Conservation (phyloP, 2,888 invertebrate genomes). For the Xestia xanthographa region DNA sequence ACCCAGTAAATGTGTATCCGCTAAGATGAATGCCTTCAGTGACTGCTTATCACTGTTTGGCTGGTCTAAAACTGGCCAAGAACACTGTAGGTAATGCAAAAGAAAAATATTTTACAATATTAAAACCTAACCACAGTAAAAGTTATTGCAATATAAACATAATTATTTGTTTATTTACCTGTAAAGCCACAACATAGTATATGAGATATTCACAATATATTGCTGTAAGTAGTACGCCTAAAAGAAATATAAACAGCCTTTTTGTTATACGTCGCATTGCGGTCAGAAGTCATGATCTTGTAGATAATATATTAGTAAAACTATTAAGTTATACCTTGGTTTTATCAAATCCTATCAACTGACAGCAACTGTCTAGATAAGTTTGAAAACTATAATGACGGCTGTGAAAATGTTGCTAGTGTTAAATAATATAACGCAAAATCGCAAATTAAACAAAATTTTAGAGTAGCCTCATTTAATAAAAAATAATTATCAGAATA, state of each 20-base stretch:
- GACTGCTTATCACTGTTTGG: constrained; percentile 79
- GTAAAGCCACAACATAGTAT: constrained; percentile 81
- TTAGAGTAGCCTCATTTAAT: constrained; percentile 49
- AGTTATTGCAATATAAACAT: neutral
- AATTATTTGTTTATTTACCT: constrained; percentile 72
- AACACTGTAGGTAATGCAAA: constrained; percentile 91
- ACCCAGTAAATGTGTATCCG: constrained; percentile 98
- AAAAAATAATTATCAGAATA: neutral
- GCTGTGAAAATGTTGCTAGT: constrained; percentile 23
- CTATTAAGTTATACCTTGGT: neutral
- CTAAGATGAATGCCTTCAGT: constrained; percentile 94
- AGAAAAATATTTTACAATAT: neutral
- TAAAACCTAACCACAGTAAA: neutral
- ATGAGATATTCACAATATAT: constrained; percentile 84
- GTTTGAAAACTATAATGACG: constrained; percentile 30
- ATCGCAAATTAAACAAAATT: constrained; percentile 18
- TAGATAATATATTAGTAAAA: neutral
- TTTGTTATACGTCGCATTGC: constrained; percentile 79
- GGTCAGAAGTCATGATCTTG: constrained; percentile 22
- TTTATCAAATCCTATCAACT: constrained; percentile 33
- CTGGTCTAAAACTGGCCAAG: constrained; percentile 91
- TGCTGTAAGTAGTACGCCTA: constrained; percentile 75
- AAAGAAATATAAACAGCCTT: constrained; percentile 72
- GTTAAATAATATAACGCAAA: neutral
- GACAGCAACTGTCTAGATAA: neutral